Base-by-base conservation (phyloP, 2,888 invertebrate genomes). In the Agrotis ipsilon region DNA sequence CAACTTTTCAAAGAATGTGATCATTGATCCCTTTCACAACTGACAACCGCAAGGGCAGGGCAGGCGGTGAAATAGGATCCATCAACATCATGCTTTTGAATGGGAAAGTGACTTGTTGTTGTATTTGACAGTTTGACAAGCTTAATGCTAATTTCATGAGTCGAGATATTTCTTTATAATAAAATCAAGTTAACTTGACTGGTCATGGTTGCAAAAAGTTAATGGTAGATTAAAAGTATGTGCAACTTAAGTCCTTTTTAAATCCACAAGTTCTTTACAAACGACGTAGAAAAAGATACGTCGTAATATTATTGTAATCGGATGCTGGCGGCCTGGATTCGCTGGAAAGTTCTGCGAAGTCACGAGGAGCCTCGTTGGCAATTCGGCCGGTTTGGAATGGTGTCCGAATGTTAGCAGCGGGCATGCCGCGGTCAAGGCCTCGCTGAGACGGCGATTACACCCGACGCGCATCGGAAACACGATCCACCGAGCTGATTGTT, bases 371-470 rank as follows among this genome's bases (percentile, higher is more conserved):
- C 61, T 87, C 79, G 86, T 88, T 86, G 86, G 89, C 90, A 86
- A 84, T 86, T 86, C 78, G 78, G 76, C 49, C 73, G 67, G 65
- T 60, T 81, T 75, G 85, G 79, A 84, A 80, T 74, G 71, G 74
- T 48, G 81, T 81, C 83, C 86, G 81, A 90, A 91, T 87, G 86
- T 87, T 86, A 80, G 87, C 81, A 83, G 81, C 80, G 83, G 82
- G 73, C 86, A 77, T 80, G 78, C 78, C 74, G 88, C 92, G 94
- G 95, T 94, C 95, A 95, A 95, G 95, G 95, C 84, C 93, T 92
- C 87, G 92, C 91, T 90, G 91, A 89, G 88, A 78, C 87, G 82
- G 87, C 88, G 84, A 87, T 86, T 87, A 86, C 86, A 85, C 80
- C 78, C 81, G 88, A 89, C 87, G 91, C 91, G 91, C 92, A 88